Evolutionary conservation across 1,140 invertebrate genomes (phyloP), one percentile per base, ranked within the genome.

Genomic region (Antheraea pernyi): DNA sequence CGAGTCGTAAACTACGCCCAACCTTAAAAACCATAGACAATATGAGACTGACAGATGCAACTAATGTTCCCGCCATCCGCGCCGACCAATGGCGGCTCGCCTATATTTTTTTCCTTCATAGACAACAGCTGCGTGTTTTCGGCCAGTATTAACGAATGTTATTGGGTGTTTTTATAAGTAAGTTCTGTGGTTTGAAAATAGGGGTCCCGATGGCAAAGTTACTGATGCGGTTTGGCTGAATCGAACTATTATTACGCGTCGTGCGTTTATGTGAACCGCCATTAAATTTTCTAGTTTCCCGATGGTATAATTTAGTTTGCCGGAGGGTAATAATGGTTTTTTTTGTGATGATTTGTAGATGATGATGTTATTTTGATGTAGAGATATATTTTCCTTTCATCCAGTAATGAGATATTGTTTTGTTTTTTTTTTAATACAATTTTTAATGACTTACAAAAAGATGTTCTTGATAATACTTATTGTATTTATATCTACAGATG

Each of bases 11-110:
- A 63, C 46, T 37, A 53, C 64, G 39, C 39, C 64, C 64, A 65
- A 19, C n/a, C 46, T 65, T 16, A 53, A 53, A 22, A 7, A 18
- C 37, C 64, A 65, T 65, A 65, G 64, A 86, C 84, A 83, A 86
- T 83, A 86, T 84, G 71, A 80, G 81, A 79, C 75, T 89, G 84
- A 89, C 86, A 89, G 86, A 86, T 88, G 85, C 76, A 68, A 68
- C 72, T 86, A 88, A 89, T 89, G 86, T 80, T 81, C 72, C 81
- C 80, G 69, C 53, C 30, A 82, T 72, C 80, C 80, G 68, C 53
- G 36, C 67, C 80, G 69, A 76, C 86, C 86, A 86, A 86, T 88
- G 70, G 77, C 75, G 71, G 62, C 62, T 74, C 75, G 76, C 9
- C 13, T 53, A 13, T 36, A 22, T 61, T 77, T 86, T 86, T 89